Evolutionary conservation across 2,113 vertebrate genomes (phyloP).

Genomic region (Equus quagga): DNA sequence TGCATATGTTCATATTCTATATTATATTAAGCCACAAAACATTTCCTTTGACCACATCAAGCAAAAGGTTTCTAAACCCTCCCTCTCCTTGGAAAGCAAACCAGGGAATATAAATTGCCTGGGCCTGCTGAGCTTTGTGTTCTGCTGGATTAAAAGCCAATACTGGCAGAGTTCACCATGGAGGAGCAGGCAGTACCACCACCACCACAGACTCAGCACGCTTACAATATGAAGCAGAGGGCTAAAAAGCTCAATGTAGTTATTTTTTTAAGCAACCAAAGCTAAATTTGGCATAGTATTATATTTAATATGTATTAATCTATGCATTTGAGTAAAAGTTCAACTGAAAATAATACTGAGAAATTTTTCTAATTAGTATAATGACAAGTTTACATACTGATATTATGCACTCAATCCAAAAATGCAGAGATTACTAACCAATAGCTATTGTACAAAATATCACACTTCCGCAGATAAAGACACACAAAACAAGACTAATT

Average conservation of each 20-base stretch:
- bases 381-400: slow-evolving; percentile 32
- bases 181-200: slow-evolving; percentile 25
- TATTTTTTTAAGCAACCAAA: slow-evolving; percentile 66
- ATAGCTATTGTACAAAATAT: slow-evolving; percentile 4
- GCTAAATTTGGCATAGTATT: slow-evolving; percentile 12
- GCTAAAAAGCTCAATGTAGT: slow-evolving; percentile 53
- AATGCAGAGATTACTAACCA: slow-evolving; percentile 24
- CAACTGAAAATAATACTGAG: slow-evolving; percentile 7
- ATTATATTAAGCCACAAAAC: slow-evolving; percentile 62
- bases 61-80: slow-evolving; percentile 80
- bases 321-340: neutral
- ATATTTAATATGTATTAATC: slow-evolving; percentile 28
- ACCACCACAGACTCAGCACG: slow-evolving; percentile 63
- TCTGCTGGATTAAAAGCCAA: slow-evolving; percentile 75
- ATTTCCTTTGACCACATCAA: slow-evolving; percentile 78
- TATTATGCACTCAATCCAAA: neutral
- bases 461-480: neutral
- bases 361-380: slow-evolving; percentile 36
- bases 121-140: slow-evolving; percentile 43
- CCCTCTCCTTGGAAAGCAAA: slow-evolving; percentile 78
- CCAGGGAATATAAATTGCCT: slow-evolving; percentile 75
- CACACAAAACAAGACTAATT: neutral
- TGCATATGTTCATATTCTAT: neutral
- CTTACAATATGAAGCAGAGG: neutral
- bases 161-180: slow-evolving; percentile 47